These are phyloP conservation scores for Pseudomyrmex dendroicus DNA, from an alignment of 1,140 invertebrate species.

Conservation along the genomic window DNA sequence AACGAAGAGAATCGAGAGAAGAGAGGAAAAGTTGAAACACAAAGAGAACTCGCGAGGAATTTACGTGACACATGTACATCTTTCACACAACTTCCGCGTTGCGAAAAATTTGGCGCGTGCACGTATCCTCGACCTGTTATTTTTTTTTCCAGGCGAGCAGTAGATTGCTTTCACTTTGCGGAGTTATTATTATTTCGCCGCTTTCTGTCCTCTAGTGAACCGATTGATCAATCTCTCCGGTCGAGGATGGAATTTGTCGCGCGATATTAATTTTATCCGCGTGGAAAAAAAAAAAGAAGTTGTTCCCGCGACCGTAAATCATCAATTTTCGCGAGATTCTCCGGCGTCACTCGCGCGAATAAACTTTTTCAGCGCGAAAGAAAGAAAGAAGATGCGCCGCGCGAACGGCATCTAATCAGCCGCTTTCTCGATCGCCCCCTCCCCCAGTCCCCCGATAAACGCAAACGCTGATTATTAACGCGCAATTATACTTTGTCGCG, in stretches of 20 bases:
- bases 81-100: too few relatives aligned
- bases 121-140: not conserved
- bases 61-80: not conserved
- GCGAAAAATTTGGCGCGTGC: slow-evolving; percentile 30
- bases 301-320: too few relatives aligned
- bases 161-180: slow-evolving; percentile 43
- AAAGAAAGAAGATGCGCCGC: not conserved
- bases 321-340: too few relatives aligned
- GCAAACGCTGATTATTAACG: slow-evolving; percentile 9
- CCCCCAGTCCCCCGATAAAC: not conserved
- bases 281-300: not conserved
- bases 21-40: too few relatives aligned
- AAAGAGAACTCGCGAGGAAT: not conserved
- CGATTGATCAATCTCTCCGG: not conserved
- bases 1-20: too few relatives aligned
- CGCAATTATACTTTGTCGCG: slow-evolving; percentile 8
- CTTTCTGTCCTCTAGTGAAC: not conserved
- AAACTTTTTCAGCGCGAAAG: not conserved
- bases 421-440: not conserved
- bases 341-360: not conserved
- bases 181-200: slow-evolving; percentile 28
- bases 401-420: slow-evolving; percentile 19
- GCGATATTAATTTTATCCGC: not conserved
- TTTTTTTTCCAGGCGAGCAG: not conserved
- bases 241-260: not conserved